These are phyloP conservation scores for Thinocorus orbignyianus DNA, from an alignment of 2,113 vertebrate species.

Conservation along the genomic window DNA sequence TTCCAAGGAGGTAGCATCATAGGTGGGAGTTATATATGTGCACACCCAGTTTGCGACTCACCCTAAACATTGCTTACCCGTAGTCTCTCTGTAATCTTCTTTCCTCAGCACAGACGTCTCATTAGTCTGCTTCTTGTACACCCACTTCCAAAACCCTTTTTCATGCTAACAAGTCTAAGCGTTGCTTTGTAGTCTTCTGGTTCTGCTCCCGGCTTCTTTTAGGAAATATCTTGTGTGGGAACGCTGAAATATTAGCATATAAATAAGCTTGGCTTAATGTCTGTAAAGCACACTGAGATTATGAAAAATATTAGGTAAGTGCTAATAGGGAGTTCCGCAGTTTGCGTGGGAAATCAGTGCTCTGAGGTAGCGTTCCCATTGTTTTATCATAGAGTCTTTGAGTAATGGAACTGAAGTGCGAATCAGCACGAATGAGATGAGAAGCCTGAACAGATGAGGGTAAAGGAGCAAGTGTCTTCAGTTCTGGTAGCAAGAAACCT, in stretches of 20 bases:
- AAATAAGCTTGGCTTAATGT: slow-evolving; percentile 59
- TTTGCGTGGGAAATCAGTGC: slow-evolving; percentile 28
- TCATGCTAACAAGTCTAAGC: slow-evolving; percentile 61
- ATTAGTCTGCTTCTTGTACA: slow-evolving; percentile 60
- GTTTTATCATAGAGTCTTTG: neutral
- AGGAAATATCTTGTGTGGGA: slow-evolving; percentile 64
- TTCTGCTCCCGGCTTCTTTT: slow-evolving; percentile 59
- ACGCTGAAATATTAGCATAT: slow-evolving; percentile 56
- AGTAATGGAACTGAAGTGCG: neutral
- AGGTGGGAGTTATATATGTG: slow-evolving; percentile 50
- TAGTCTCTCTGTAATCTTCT: slow-evolving; percentile 59
- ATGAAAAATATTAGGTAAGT: slow-evolving; percentile 46
- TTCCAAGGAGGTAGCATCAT: slow-evolving; percentile 47
- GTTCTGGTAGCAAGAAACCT: slow-evolving; percentile 9
- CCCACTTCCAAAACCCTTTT: slow-evolving; percentile 63
- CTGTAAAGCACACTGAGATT: slow-evolving; percentile 46
- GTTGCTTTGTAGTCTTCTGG: slow-evolving; percentile 61
- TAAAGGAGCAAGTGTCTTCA: neutral
- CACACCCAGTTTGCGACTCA: slow-evolving; percentile 50
- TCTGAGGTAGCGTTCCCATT: neutral
- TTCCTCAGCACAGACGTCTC: slow-evolving; percentile 44
- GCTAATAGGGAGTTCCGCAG: slow-evolving; percentile 24
- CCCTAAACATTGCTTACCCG: slow-evolving; percentile 44
- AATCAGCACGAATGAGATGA: slow-evolving; percentile 22
- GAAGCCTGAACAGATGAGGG: neutral